Base-by-base conservation (phyloP, 2,888 invertebrate species). In the Petrophora chlorosata region DNA sequence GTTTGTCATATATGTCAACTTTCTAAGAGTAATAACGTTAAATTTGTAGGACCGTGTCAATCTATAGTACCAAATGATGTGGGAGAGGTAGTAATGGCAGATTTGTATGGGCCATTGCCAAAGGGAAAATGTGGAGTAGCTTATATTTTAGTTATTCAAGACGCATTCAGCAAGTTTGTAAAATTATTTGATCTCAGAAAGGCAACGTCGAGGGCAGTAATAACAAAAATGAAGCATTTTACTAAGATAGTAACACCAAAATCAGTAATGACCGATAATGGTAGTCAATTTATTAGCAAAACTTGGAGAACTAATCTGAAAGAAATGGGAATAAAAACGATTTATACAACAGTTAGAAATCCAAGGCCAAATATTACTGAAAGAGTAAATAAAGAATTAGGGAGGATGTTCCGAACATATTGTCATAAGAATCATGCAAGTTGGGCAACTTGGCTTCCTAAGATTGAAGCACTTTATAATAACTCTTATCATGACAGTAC, bases 71-170 rank as follows among this genome's bases (percentile, higher is more conserved):
- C 56, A 3, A 8, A 46, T 5, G 8, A 46, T 1, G 44, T 60
- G 14, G 61, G 59, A 0, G 56, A 61, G 0, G 7, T 61, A n/a
- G 58, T 63, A 0, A 60, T 63, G 59, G 47, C 49, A 2, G 59
- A 61, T 36, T 38, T 56, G 17, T 61, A 61, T 36, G 63, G 53
- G 0, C 56, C 58, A 0, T 39, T 59, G 5, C 59, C 58, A 5
- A 39, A n/a, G 2, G 50, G 56, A 0, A 14, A 0, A 3, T 60
- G 54, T 36, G 63, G 63, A 2, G n/a, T 22, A 8, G 16, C 14
- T 0, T 59, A 53, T 29, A 58, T 59, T 8, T 30, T 61, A 13
- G 57, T 57, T 0, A n/a, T 61, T 0, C 60, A 57, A 10, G 60
- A 61, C 17, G 23, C 60, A 0, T 61, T 57, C 23, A 61, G 60